Base-by-base conservation (phyloP, 1,140 invertebrate genomes). In the Chymomyza costata region DNA sequence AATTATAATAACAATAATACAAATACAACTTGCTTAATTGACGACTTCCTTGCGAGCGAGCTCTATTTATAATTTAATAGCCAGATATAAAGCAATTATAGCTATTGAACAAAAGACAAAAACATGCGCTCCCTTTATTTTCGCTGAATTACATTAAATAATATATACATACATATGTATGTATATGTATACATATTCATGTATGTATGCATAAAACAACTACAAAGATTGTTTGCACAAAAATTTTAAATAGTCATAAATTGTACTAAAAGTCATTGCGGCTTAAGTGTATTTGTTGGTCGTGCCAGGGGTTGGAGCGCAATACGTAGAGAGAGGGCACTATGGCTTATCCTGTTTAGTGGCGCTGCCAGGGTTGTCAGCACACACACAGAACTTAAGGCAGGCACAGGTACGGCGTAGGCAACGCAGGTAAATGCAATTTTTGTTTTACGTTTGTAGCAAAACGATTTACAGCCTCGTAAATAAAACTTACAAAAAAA, bases 21-120 rank as follows among this genome's bases (percentile, higher is more conserved):
- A 37, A 13, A 48, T 38, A 38, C 30, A 37, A 32, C 34, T 60
- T 61, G 62, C 38, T 63, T 68, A 80, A 80, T 80, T 80, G 73
- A 80, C 62, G 73, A 81, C 57, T 80, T 80, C 73, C 64, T 66
- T 59, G 55, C 53, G 44, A 30, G 32, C 15, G 49, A 40, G 55
- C 61, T 65, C 49, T 68, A 65, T 68, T 68, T 73, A 73, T 65
- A 65, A 57, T 66, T 73, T 80, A 78, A 80, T 59, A 67, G 16
- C 50, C 66, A 65, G 57, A 70, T 61, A 52, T 54, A 65, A 52
- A 38, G 58, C 71, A 70, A 76, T 76, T 71, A 78, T 66, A 65
- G 65, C 69, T 74, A 62, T 78, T 71, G 50, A 58, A 65, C n/a
- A n/a, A n/a, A n/a, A n/a, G n/a, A n/a, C n/a, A n/a, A n/a, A n/a